Conservation (phyloP, 2,888 invertebrate genomes). For the Chalcosyrphus nemorum region DNA sequence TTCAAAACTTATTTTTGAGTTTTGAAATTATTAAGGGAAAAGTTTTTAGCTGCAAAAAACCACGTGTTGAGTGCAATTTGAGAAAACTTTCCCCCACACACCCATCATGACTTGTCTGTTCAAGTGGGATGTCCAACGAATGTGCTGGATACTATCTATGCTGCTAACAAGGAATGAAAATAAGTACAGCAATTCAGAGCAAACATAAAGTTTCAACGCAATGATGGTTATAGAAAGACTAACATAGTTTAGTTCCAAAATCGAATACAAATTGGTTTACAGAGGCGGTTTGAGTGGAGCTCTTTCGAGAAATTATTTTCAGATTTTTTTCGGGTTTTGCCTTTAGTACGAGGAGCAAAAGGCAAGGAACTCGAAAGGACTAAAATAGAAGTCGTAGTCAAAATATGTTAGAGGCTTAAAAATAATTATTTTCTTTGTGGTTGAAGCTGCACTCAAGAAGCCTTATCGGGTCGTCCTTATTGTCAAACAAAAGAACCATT, state of each 20-base stretch:
- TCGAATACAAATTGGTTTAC: neutral
- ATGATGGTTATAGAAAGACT: neutral
- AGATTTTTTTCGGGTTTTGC: too few species aligned
- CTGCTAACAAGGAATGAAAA: neutral
- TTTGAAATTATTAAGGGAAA: constrained; percentile 19
- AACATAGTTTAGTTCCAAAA: neutral
- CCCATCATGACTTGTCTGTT: neutral
- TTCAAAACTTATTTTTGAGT: constrained; percentile 31
- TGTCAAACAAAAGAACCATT: too few species aligned
- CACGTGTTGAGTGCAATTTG: constrained; percentile 37
- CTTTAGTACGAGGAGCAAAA: too few species aligned
- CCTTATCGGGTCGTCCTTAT: too few species aligned
- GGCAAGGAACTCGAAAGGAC: too few species aligned
- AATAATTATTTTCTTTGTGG: too few species aligned
- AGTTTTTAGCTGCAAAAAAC: neutral
- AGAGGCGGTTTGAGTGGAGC: neutral
- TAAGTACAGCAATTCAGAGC: neutral
- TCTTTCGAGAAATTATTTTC: too few species aligned
- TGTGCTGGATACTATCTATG: neutral
- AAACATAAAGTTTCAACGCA: neutral
- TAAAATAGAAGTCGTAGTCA: too few species aligned
- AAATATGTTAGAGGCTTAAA: too few species aligned
- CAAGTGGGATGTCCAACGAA: neutral
- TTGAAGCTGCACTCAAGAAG: too few species aligned
- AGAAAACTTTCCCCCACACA: constrained; percentile 1